phyloP scores from a whole-genome alignment of 2,888 invertebrate species.

The Coenonympha glycerion region DNA sequence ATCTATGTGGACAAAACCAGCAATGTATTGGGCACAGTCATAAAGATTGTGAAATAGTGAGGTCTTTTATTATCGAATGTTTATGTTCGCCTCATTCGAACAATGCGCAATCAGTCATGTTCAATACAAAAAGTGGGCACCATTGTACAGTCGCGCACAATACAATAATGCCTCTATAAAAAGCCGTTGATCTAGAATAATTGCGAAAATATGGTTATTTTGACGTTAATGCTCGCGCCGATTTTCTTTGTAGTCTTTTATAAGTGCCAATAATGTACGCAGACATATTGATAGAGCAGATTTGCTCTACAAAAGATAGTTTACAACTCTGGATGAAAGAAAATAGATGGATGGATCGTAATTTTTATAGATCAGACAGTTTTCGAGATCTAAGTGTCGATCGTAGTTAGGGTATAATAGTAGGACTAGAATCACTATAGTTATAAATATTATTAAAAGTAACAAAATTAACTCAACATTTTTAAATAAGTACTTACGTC shows the following conservation, averaged over 20 bases:
- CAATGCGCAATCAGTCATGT: slow-evolving; percentile 69
- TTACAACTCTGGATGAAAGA: not conserved
- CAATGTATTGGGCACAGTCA: slow-evolving; percentile 16
- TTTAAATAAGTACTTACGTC: too few relatives aligned
- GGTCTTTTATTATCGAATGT: slow-evolving; percentile 43
- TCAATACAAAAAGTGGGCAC: slow-evolving; percentile 58
- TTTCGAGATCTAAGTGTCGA: too few relatives aligned
- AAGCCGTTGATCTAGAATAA: slow-evolving; percentile 30
- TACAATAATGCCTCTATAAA: slow-evolving; percentile 33
- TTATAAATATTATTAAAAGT: too few relatives aligned
- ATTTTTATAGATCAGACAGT: too few relatives aligned
- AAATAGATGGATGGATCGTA: not conserved
- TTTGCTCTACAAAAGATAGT: not conserved
- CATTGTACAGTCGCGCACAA: slow-evolving; percentile 43
- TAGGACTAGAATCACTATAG: too few relatives aligned
- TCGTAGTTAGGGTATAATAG: too few relatives aligned
- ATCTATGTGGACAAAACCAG: not conserved
- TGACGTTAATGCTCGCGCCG: slow-evolving; percentile 18
- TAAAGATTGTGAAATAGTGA: slow-evolving; percentile 3
- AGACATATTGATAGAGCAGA: too few relatives aligned
- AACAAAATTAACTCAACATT: too few relatives aligned
- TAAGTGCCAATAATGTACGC: slow-evolving; percentile 4
- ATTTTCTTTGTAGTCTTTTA: not conserved
- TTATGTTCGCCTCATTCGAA: slow-evolving; percentile 62
- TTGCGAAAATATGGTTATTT: slow-evolving; percentile 29